These are phyloP conservation scores for Nothocercus julius DNA, from an alignment of 2,113 vertebrate genomes.

Conservation along the genomic window DNA sequence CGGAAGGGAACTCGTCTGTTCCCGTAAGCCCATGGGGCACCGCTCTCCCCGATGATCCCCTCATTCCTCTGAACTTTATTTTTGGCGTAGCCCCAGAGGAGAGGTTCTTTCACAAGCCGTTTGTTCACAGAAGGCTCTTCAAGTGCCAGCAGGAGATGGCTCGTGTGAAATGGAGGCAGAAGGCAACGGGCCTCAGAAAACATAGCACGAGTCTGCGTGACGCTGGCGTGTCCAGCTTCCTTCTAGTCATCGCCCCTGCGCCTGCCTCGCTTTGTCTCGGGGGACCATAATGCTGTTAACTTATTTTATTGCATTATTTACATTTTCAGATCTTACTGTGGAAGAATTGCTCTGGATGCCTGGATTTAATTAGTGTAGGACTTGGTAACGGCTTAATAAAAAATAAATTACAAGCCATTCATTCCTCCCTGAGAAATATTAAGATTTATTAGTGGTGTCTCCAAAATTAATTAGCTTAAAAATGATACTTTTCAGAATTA, in stretches of 20 bases:
- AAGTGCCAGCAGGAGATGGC: neutral
- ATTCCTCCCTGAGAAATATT: constrained; percentile 67
- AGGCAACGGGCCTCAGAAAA: neutral
- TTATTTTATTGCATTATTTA: constrained; percentile 68
- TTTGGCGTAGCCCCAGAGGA: neutral
- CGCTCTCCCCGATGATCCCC: neutral
- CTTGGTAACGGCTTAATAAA: constrained; percentile 57
- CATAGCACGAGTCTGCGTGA: neutral
- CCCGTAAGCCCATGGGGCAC: neutral
- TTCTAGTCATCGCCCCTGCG: neutral
- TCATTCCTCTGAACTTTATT: neutral
- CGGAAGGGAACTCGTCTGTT: neutral
- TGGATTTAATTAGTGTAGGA: constrained; percentile 65
- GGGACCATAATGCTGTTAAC: constrained; percentile 11
- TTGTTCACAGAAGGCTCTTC: constrained; percentile 40
- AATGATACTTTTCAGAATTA: constrained; percentile 51
- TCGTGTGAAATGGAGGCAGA: constrained; percentile 30
- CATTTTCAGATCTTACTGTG: constrained; percentile 50
- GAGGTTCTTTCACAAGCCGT: constrained; percentile 9
- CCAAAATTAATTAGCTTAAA: constrained; percentile 65
- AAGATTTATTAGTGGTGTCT: constrained; percentile 58
- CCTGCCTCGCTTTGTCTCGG: neutral
- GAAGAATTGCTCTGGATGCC: constrained; percentile 55
- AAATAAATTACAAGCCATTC: constrained; percentile 59
- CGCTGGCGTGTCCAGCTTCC: neutral